phyloP scores from a whole-genome alignment of 2,888 invertebrate species.

The Cataglyphis rosenhaueri region DNA sequence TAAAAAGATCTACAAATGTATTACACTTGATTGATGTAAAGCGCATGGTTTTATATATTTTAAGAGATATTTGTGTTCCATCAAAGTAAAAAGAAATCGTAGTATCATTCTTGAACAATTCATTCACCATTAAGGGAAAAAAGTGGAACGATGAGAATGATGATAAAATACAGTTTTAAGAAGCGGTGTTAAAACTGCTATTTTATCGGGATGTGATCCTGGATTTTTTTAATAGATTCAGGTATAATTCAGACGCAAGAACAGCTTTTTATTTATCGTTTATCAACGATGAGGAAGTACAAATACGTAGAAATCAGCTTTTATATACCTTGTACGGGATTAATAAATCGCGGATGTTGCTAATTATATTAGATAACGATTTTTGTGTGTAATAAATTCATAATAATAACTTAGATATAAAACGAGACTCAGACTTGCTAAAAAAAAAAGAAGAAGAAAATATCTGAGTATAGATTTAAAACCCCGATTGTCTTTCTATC shows the following conservation, averaged over 20 bases:
- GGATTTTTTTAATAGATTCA: background rate
- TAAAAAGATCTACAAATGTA: background rate
- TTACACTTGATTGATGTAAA: conserved; percentile 14
- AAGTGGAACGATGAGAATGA: background rate
- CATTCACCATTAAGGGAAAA: conserved; percentile 10
- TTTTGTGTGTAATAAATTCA: conserved; percentile 24
- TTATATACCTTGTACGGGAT: conserved; percentile 29
- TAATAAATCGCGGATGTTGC: conserved; percentile 4
- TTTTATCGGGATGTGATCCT: conserved; percentile 53
- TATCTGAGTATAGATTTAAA: conserved; percentile 56
- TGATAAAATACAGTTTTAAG: conserved; percentile 76
- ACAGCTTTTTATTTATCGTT: conserved; percentile 19
- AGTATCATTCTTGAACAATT: conserved; percentile 20
- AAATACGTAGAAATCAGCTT: conserved; percentile 44
- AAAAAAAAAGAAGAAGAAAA: conserved; percentile 36
- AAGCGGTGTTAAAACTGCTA: conserved; percentile 78
- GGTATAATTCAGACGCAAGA: background rate
- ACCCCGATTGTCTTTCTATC: conserved; percentile 62
- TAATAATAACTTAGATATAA: conserved; percentile 22
- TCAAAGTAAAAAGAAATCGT: conserved; percentile 28
- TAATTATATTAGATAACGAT: conserved; percentile 15
- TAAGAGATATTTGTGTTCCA: conserved; percentile 1
- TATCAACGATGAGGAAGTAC: conserved; percentile 31
- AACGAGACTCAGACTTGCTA: conserved; percentile 39
- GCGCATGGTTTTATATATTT: background rate